Percentiles rank a stretch among this genome's conserved stretches.
Evolutionary conservation across 2,888 invertebrate species (phyloP).

Genomic region (Brachyopa scutellaris): DNA sequence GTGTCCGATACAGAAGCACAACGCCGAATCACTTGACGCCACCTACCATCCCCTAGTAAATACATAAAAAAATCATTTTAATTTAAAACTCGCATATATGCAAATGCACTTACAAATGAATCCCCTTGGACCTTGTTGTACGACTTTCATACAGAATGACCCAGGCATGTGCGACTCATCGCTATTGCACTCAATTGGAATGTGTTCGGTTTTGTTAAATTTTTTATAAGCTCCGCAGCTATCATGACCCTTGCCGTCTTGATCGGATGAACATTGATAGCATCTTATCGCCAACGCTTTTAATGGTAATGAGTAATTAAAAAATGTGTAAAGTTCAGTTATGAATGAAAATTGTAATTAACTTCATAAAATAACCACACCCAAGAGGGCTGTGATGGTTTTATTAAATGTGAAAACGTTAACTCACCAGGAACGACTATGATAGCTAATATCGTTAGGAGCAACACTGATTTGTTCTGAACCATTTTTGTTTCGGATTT

Average conservation of each 20-base stretch:
- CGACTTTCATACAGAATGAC: slow-evolving; percentile 97
- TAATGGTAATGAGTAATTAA: slow-evolving; percentile 21
- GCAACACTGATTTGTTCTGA: slow-evolving; percentile 40
- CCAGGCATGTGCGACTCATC: slow-evolving; percentile 97
- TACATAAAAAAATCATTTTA: neutral
- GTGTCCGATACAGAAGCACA: slow-evolving; percentile 95
- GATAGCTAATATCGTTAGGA: slow-evolving; percentile 15
- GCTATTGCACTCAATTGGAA: slow-evolving; percentile 95
- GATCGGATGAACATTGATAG: slow-evolving; percentile 95
- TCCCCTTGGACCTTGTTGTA: slow-evolving; percentile 95
- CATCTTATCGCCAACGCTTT: slow-evolving; percentile 87
- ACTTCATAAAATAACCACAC: slow-evolving; percentile 48
- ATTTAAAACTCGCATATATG: neutral
- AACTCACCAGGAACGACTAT: slow-evolving; percentile 48
- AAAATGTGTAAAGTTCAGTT: slow-evolving; percentile 41
- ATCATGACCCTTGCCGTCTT: slow-evolving; percentile 88
- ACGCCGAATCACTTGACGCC: slow-evolving; percentile 94
- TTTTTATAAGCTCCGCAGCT: slow-evolving; percentile 94
- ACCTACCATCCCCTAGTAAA: slow-evolving; percentile 93
- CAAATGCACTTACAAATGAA: slow-evolving; percentile 91
- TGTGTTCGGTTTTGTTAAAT: slow-evolving; percentile 92
- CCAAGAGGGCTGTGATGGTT: slow-evolving; percentile 7
- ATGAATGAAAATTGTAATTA: slow-evolving; percentile 24
- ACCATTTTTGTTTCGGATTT: slow-evolving; percentile 33
- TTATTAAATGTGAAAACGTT: too few relatives aligned